Evolutionary conservation across 1,140 invertebrate genomes (phyloP).

Genomic region (Pseudomyrmex flavicornis): DNA sequence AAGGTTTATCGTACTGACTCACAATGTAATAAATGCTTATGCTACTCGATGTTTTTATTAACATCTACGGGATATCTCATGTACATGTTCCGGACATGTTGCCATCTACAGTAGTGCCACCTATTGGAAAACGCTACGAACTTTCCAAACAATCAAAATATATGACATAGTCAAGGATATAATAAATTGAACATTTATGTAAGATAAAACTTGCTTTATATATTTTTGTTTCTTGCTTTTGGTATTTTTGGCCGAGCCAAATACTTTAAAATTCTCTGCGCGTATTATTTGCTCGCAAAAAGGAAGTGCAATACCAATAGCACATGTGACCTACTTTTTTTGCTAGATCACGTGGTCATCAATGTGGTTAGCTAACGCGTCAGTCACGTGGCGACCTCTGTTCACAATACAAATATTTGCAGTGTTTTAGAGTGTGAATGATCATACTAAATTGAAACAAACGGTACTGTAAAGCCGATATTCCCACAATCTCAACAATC

Average conservation of each 20-base stretch:
- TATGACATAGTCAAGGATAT: too few species aligned
- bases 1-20: too few species aligned
- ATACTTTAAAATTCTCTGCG: neutral
- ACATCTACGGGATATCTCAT: too few species aligned
- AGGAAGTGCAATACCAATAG: neutral
- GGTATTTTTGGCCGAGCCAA: neutral
- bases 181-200: too few species aligned
- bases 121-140: too few species aligned
- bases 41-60: too few species aligned
- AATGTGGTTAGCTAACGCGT: neutral
- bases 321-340: conserved; percentile 9
- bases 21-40: too few species aligned
- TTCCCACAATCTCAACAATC: neutral
- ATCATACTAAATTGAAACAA: neutral
- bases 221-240: neutral
- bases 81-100: too few species aligned
- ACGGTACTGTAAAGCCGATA: neutral
- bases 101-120: too few species aligned
- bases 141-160: too few species aligned
- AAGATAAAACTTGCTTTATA: neutral
- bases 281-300: neutral
- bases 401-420: conserved; percentile 2
- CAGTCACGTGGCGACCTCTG: conserved; percentile 40
- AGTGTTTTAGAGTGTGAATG: neutral
- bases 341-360: neutral